Evolutionary conservation across 2,888 invertebrate genomes (phyloP).

Genomic region (Acanthosepion pharaonis): DNA sequence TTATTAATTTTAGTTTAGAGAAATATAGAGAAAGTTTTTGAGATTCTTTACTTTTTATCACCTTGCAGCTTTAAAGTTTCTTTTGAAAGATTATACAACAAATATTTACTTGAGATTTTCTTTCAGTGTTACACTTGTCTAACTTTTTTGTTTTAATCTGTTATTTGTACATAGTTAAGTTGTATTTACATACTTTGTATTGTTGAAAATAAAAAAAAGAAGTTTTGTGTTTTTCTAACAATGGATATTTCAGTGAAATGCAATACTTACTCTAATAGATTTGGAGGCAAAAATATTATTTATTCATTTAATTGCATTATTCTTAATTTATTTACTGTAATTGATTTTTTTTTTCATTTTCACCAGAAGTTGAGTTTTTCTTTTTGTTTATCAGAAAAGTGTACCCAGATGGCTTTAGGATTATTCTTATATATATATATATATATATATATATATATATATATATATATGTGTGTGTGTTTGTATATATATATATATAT

Average conservation of each 20-base stretch:
- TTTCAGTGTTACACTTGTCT: neutral
- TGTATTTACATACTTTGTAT: neutral
- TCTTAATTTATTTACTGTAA: neutral
- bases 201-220: neutral
- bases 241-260: neutral
- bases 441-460: neutral
- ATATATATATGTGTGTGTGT: neutral
- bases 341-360: neutral
- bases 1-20: constrained; percentile 33
- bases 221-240: neutral
- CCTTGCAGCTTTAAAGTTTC: neutral
- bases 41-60: neutral
- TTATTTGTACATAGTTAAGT: neutral
- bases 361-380: no score
- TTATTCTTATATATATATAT: neutral
- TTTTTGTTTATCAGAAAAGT: no score
- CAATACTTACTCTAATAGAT: neutral
- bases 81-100: neutral
- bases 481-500: neutral
- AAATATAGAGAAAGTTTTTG: neutral
- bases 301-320: neutral
- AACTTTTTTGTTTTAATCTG: neutral
- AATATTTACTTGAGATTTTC: neutral
- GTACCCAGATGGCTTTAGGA: no score
- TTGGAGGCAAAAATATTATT: neutral